Evolutionary conservation across 2,888 invertebrate species (phyloP).

Genomic region (Amiota mariae): DNA sequence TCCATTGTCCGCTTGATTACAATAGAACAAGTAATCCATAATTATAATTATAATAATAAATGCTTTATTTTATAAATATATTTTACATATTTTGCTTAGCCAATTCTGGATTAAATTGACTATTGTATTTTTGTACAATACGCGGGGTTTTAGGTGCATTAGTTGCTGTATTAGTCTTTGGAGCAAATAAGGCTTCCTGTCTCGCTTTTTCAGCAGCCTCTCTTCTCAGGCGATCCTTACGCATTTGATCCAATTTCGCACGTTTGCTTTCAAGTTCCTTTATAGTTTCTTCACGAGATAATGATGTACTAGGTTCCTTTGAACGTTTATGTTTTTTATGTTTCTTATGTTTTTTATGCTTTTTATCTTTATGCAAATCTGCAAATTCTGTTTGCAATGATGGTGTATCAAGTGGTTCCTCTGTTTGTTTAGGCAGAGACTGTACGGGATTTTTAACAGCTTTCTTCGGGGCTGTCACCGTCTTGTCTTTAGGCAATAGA

Average conservation of each 20-base stretch:
- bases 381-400: not conserved
- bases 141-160: slow-evolving; percentile 50
- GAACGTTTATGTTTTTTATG: slow-evolving; percentile 43
- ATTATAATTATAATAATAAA: too few relatives aligned
- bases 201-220: slow-evolving; percentile 85
- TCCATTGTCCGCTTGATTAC: too few relatives aligned
- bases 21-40: too few relatives aligned
- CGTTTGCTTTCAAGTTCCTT: slow-evolving; percentile 54
- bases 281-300: slow-evolving; percentile 27
- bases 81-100: slow-evolving; percentile 83
- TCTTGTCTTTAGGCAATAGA: slow-evolving; percentile 50
- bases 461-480: not conserved
- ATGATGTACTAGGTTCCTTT: too few relatives aligned
- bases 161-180: slow-evolving; percentile 69
- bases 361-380: slow-evolving; percentile 31
- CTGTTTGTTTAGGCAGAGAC: slow-evolving; percentile 20
- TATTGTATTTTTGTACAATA: slow-evolving; percentile 90
- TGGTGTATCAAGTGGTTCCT: slow-evolving; percentile 16
- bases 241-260: slow-evolving; percentile 65
- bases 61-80: not conserved
- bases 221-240: slow-evolving; percentile 79
- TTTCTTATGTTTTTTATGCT: slow-evolving; percentile 50
- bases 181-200: slow-evolving; percentile 81
- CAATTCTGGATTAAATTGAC: slow-evolving; percentile 95
- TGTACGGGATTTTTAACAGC: not conserved